Base-by-base conservation (phyloP, 2,113 vertebrate species). In the Ia io region DNA sequence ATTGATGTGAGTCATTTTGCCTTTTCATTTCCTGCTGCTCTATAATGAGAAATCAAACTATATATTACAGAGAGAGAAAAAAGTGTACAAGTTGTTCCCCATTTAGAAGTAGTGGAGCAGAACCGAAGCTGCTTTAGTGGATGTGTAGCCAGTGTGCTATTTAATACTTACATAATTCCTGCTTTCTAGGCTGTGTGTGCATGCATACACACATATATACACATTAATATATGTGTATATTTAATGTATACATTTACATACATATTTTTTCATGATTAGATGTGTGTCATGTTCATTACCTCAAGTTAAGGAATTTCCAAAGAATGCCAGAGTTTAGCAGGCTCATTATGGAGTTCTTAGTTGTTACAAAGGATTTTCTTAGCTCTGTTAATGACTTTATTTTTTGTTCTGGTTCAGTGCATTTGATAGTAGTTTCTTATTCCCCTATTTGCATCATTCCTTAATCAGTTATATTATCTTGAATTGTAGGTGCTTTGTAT, bases 11-110 rank as follows among this genome's bases (percentile, higher is more conserved):
- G 56, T 73, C 20, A 85, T 80, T 92, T 67, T 77, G 47, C 23
- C 22, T 90, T 94, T 92, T 35, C 9, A n/a, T 90, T 97, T 86
- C 13, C 49, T 94, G n/a, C 30, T 70, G 47, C 32, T 95, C 6
- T 79, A 6, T 49, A 44, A 61, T 59, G 30, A 67, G 42, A 65
- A 93, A 61, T 69, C 63, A 61, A 78, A 51, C 23, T 51, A 32
- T 49, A 14, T 65, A 2, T 95, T 67, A 59, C 37, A 92, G 67
- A 84, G 37, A 65, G 37, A 30, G 59, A 23, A 18, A 71, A 71
- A 56, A n/a, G 78, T 18, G 1, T 37, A 0, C 22, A 69, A 6
- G n/a, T 65, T 96, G 16, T 96, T 17, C 25, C 53, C 12, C 76
- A 6, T 92, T 86, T 83, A 65, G 23, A 93, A 49, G 49, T 44